phyloP scores from a whole-genome alignment of 2,888 invertebrate species.

The Lycaena phlaeas region DNA sequence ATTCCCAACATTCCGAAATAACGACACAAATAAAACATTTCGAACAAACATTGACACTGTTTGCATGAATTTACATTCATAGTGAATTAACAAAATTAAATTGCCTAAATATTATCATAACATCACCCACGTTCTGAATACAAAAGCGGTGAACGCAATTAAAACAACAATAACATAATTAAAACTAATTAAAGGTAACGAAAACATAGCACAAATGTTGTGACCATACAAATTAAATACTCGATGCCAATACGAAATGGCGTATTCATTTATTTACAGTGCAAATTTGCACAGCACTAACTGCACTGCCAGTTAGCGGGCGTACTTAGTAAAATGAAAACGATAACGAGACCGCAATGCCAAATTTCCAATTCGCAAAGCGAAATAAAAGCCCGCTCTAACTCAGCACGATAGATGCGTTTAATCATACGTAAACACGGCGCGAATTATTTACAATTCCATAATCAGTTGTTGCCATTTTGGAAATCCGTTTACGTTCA shows the following conservation, averaged over 20 bases:
- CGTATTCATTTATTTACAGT: conserved; percentile 31
- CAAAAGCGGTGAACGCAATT: conserved; percentile 10
- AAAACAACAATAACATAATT: conserved; percentile 1
- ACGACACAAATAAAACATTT: too few species aligned
- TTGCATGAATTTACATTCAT: too few species aligned
- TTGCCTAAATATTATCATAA: too few species aligned
- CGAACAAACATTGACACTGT: too few species aligned
- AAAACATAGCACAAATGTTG: background rate
- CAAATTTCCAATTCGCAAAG: conserved; percentile 20
- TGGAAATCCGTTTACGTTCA: too few species aligned
- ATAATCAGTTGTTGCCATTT: background rate
- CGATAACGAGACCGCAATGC: conserved; percentile 33
- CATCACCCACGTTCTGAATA: background rate
- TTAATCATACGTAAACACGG: background rate
- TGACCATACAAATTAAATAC: background rate
- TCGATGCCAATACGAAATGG: background rate
- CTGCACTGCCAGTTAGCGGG: conserved; percentile 25
- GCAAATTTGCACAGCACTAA: conserved; percentile 27
- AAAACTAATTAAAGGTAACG: conserved; percentile 5
- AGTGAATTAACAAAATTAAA: too few species aligned
- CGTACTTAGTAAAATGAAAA: conserved; percentile 50
- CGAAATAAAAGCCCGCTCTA: conserved; percentile 12
- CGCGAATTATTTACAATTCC: background rate
- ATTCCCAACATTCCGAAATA: too few species aligned
- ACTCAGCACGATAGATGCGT: background rate